Base-by-base conservation (phyloP, 1,140 invertebrate genomes). In the Magallana angulata region DNA sequence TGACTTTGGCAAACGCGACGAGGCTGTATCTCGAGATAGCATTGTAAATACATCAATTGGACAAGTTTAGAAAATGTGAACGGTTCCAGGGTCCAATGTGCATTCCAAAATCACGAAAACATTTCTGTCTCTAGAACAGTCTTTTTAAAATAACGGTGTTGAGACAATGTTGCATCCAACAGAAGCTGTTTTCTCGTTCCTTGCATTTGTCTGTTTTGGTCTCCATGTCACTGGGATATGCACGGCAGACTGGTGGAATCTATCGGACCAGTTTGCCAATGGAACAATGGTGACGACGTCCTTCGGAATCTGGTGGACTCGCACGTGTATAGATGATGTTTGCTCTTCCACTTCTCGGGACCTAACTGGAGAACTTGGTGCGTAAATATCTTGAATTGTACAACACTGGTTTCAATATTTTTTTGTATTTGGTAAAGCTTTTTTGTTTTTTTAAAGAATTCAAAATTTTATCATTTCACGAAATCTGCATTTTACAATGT, bases 241-340 rank as follows among this genome's bases (percentile, higher is more conserved):
- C 14, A 82, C 81, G 14, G 36, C 57, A 18, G 56, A 82, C 11
- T 82, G 81, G 81, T 82, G 81, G 81, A 58, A 57, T 18, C 18
- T 82, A n/a, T 18, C 48, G 81, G 18, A 82, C 14, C 12, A 18
- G 57, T 82, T 82, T 57, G 18, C 57, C 3, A 82, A 82, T 82
- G 81, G 81, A 82, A 57, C 81, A 12, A 7, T 58, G 18, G 57
- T 18, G 14, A 30, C n/a, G 16, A 57, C 48, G 14, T 18, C 81
- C 7, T 82, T 82, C 16, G 81, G 81, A 57, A 18, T 82, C 3
- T 82, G 81, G 81, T 58, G 57, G 81, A 82, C 81, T 16, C 48
- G 57, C 57, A 58, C 48, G 18, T 82, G 81, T 16, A 82, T 18
- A 57, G 48, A 82, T 58, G 56, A n/a, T 6, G 56, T 18, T 14